Percentiles rank a stretch among this genome's conserved stretches.
Conservation (phyloP, 1,140 invertebrate genomes). For the Yoshiicerus persimilis region DNA sequence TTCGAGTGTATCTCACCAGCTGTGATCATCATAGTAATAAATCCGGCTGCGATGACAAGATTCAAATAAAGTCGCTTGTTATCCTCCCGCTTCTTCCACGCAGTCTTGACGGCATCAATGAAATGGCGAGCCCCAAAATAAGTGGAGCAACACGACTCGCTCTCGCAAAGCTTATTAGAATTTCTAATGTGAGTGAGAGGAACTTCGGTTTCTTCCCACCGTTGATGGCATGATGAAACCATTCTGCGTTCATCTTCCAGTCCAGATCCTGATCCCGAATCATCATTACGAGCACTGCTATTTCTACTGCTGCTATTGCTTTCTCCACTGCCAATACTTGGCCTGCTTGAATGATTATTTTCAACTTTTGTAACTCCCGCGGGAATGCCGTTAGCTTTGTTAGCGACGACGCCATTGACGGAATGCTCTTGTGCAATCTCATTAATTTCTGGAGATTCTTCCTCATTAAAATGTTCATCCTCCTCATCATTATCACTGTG, state of each 20-base stretch:
- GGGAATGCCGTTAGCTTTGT: background rate
- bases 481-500: background rate
- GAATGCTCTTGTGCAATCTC: background rate
- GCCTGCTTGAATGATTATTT: background rate
- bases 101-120: conserved; percentile 51
- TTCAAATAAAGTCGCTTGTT: conserved; percentile 51
- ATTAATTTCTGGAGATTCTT: background rate
- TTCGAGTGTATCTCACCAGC: conserved; percentile 46
- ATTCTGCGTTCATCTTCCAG: background rate
- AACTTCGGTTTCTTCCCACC: background rate
- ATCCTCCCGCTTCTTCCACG: conserved; percentile 51
- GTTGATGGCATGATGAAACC: background rate
- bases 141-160: background rate
- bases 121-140: conserved; percentile 51
- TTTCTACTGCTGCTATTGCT: background rate
- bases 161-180: conserved; percentile 1
- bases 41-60: conserved; percentile 50
- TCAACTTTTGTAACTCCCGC: background rate
- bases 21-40: conserved; percentile 51
- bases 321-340: background rate
- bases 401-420: background rate
- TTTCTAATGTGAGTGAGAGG: background rate
- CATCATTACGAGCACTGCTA: background rate
- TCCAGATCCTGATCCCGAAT: background rate
- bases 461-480: background rate